Conservation (phyloP, 1,140 invertebrate genomes). For the Uloborus diversus region DNA sequence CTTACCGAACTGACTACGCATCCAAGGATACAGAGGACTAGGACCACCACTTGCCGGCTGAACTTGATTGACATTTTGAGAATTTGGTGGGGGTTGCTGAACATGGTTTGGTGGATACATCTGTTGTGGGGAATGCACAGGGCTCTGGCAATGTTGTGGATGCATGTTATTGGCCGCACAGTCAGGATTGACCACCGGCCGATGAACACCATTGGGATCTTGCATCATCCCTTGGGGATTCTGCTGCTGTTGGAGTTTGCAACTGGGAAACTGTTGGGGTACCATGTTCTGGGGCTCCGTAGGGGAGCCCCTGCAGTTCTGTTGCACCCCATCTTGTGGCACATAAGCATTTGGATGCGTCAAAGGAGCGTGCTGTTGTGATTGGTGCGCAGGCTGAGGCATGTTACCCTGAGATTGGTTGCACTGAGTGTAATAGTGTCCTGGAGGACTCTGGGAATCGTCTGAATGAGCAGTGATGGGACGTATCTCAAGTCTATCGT, state of each 20-base stretch:
- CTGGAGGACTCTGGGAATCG: constrained; percentile 58
- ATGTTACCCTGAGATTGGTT: constrained; percentile 54
- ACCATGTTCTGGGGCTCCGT: constrained; percentile 32
- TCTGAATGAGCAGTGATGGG: constrained; percentile 72
- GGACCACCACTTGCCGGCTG: constrained; percentile 65
- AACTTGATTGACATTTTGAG: constrained; percentile 61
- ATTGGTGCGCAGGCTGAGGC: constrained; percentile 56
- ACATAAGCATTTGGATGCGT: constrained; percentile 56
- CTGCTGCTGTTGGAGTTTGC: constrained; percentile 62
- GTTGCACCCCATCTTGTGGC: constrained; percentile 40
- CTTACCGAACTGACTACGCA: constrained; percentile 98
- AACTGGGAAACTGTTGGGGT: constrained; percentile 56
- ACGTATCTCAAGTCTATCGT: constrained; percentile 85
- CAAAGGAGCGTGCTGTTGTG: constrained; percentile 41
- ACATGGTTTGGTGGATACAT: constrained; percentile 57
- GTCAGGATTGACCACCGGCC: constrained; percentile 31
- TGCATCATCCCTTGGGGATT: constrained; percentile 62
- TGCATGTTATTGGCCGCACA: constrained; percentile 58
- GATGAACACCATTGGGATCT: constrained; percentile 66
- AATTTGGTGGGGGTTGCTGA: constrained; percentile 31
- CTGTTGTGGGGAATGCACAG: constrained; percentile 52
- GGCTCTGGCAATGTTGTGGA: constrained; percentile 75
- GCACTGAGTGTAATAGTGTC: constrained; percentile 65
- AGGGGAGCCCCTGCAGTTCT: constrained; percentile 53
- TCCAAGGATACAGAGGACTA: constrained; percentile 94